phyloP scores from a whole-genome alignment of 2,888 invertebrate species.

The Orgyia antiqua region DNA sequence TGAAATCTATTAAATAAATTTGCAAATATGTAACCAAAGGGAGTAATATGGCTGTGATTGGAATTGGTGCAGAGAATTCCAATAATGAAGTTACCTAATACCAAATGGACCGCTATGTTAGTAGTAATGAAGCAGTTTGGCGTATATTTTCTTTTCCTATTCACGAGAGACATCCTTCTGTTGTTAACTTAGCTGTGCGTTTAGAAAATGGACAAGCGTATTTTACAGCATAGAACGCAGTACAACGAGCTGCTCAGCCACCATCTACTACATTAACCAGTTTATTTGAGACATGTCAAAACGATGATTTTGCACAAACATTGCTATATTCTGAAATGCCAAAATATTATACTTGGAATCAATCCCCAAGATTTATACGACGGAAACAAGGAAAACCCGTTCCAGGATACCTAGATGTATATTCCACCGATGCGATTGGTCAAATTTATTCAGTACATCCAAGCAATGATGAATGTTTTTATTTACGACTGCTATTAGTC shows the following conservation, averaged over 20 bases:
- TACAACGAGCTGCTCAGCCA: conserved; percentile 5
- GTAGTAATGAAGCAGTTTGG: conserved; percentile 10
- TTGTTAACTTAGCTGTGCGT: conserved; percentile 8
- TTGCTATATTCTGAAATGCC: too few species aligned
- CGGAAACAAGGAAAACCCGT: conserved; percentile 14
- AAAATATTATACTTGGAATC: too few species aligned
- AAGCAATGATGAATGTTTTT: too few species aligned
- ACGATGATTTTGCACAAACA: neutral
- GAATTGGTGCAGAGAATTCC: conserved; percentile 6
- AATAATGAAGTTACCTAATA: conserved; percentile 8
- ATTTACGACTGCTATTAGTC: conserved; percentile 25
- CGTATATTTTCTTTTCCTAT: conserved; percentile 13
- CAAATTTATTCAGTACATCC: too few species aligned
- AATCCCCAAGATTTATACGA: conserved; percentile 1
- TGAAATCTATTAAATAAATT: too few species aligned
- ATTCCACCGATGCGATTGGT: conserved; percentile 13
- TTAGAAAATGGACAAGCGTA: conserved; percentile 10
- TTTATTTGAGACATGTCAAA: conserved; percentile 11
- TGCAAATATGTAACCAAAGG: conserved; percentile 20
- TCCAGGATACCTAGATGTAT: conserved; percentile 13
- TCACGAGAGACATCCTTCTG: conserved; percentile 9
- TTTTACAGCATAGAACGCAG: conserved; percentile 7
- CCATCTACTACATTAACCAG: conserved; percentile 13
- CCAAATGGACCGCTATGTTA: conserved; percentile 8
- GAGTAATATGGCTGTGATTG: conserved; percentile 15